Conservation (phyloP, 2,113 vertebrate species). For the Lophius piscatorius region DNA sequence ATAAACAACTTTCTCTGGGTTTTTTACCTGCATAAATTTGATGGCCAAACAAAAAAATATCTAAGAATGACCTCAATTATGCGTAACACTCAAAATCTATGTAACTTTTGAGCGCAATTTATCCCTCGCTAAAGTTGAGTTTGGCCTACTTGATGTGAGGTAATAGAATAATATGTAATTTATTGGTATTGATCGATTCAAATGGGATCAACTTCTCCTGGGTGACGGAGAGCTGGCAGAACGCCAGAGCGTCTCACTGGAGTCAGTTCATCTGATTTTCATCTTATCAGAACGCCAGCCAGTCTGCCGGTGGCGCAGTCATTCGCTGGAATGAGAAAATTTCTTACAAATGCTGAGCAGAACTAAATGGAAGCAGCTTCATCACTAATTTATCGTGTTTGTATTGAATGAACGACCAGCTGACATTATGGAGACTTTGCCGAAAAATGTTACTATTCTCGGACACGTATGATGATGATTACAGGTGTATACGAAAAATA, state of each 20-base stretch:
- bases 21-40: constrained; percentile 9
- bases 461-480: not conserved
- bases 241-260: constrained; percentile 17
- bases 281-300: constrained; percentile 44
- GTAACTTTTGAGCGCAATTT: constrained; percentile 33
- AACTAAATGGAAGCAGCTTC: constrained; percentile 30
- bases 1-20: not conserved
- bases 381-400: constrained; percentile 42
- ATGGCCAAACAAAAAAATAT: too few species aligned
- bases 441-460: not conserved
- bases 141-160: constrained; percentile 30
- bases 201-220: constrained; percentile 33
- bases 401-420: constrained; percentile 27
- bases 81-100: constrained; percentile 6
- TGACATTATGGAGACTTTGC: constrained; percentile 8
- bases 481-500: too few species aligned
- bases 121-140: constrained; percentile 34
- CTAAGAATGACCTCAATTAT: constrained; percentile 6
- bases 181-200: constrained; percentile 57
- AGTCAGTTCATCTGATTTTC: constrained; percentile 59
- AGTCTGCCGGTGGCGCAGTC: constrained; percentile 28
- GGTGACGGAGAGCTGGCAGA: constrained; percentile 20
- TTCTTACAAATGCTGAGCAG: constrained; percentile 55
- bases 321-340: constrained; percentile 55
- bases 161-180: constrained; percentile 60